These are phyloP conservation scores for Tenualosa ilisha DNA, from an alignment of 2,797 vertebrate species.

Conservation along the genomic window DNA sequence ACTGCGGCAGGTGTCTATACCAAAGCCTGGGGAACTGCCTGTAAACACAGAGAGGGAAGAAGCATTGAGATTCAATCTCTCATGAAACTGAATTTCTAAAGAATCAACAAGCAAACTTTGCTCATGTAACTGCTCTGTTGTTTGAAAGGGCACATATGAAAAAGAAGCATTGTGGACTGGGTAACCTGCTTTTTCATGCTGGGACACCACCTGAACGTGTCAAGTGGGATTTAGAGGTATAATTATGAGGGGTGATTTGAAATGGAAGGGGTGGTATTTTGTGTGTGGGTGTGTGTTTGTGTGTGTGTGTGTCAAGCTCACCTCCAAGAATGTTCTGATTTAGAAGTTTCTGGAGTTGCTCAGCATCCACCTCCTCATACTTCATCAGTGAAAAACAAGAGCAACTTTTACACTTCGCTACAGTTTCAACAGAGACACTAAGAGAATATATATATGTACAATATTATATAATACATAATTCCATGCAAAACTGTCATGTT, in stretches of 20 bases:
- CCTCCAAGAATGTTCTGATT: conserved; percentile 62
- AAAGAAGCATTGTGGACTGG: background rate
- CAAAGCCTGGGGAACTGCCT: conserved; percentile 66
- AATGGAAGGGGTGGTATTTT: background rate
- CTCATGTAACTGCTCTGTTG: background rate
- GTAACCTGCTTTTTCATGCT: background rate
- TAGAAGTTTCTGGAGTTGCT: conserved; percentile 62
- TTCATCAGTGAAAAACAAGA: conserved; percentile 39
- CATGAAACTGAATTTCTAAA: background rate
- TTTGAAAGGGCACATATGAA: background rate
- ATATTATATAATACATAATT: too few species aligned
- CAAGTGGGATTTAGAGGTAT: background rate
- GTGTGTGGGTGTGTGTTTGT: background rate
- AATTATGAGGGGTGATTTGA: too few species aligned
- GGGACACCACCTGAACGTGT: background rate
- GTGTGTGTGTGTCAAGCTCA: conserved; percentile 30
- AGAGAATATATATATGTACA: background rate
- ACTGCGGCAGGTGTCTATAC: conserved; percentile 81
- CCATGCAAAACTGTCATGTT: too few species aligned
- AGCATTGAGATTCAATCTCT: background rate
- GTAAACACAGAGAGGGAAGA: conserved; percentile 9
- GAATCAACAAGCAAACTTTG: background rate
- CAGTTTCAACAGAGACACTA: background rate
- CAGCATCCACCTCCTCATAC: conserved; percentile 67
- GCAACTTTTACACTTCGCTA: background rate